Base-by-base conservation (phyloP, 2,888 invertebrate genomes). In the Hyppa rectilinea region DNA sequence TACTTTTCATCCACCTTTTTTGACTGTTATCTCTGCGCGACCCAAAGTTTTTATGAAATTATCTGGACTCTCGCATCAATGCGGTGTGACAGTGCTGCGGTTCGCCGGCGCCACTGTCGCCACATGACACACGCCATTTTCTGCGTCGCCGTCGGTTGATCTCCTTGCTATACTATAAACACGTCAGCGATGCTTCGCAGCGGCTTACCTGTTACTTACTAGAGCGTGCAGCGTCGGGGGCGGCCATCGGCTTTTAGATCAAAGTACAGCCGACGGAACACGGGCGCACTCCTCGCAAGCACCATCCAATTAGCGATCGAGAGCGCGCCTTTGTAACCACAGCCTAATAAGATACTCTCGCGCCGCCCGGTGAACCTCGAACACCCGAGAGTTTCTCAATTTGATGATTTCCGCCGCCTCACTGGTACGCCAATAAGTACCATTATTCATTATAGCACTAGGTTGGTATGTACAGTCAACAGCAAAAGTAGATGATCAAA, bases 291-390 rank as follows among this genome's bases (percentile, higher is more conserved):
- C 56, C n/a, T 26, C 7, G 49, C 38, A 26, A 68, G 69, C n/a
- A 34, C 69, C 49, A 70, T 70, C 71, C 71, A 71, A 71, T 71
- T 71, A 59, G 45, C 31, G 29, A 59, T 70, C 43, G 52, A 53
- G 43, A 56, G 40, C 17, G 38, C 2, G 6, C 23, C 31, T 43
- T 67, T 52, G 65, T 43, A 65, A 52, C 17, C n/a, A 36, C 56
- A 9, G 17, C 43, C 36, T 52, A 36, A 69, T 56, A 50, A 50
- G 50, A 69, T 50, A 23, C 38, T 7, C n/a, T 56, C 14, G 38
- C 38, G 38, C 14, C 43, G 7, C 7, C n/a, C n/a, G n/a, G n/a
- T n/a, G n/a, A n/a, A 20, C 29, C 45, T 10, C 14, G 5, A 40
- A 34, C 50, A 34, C 45, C n/a, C n/a, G 26, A 64, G 43, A 53